Percentiles rank a stretch among this genome's conserved stretches.
phyloP scores from a whole-genome alignment of 2,888 invertebrate species.

The Eurytoma californica region DNA sequence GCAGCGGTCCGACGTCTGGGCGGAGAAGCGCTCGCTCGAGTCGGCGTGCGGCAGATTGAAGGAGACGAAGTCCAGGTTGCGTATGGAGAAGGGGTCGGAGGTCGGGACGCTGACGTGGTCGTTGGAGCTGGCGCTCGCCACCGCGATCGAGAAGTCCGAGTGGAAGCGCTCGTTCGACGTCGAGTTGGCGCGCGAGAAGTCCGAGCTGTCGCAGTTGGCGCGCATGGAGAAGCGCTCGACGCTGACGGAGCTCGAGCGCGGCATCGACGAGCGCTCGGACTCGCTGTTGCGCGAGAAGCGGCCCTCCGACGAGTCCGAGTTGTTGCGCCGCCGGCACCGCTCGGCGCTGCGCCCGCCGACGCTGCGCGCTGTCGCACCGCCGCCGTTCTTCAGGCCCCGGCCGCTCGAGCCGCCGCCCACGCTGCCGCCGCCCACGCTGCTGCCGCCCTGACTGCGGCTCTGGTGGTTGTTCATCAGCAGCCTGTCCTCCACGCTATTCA shows the following conservation, averaged over 20 bases:
- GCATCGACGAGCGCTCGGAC: slow-evolving; percentile 71
- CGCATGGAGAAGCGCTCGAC: slow-evolving; percentile 72
- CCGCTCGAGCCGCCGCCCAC: slow-evolving; percentile 8
- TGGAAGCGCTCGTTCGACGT: slow-evolving; percentile 73
- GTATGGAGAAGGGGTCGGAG: slow-evolving; percentile 71
- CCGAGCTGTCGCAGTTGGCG: slow-evolving; percentile 73
- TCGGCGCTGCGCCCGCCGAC: slow-evolving; percentile 48
- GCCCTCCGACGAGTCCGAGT: slow-evolving; percentile 69
- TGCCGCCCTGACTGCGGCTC: slow-evolving; percentile 25
- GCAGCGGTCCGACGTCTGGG: slow-evolving; percentile 67
- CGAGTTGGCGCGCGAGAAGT: slow-evolving; percentile 72
- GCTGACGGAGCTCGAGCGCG: slow-evolving; percentile 71
- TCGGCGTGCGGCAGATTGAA: slow-evolving; percentile 67
- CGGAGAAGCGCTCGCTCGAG: slow-evolving; percentile 66
- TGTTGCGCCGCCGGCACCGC: slow-evolving; percentile 63
- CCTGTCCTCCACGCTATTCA: slow-evolving; percentile 67
- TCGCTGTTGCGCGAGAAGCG: slow-evolving; percentile 70
- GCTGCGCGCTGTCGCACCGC: neutral
- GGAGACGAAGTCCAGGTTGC: slow-evolving; percentile 70
- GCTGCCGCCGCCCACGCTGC: slow-evolving; percentile 26
- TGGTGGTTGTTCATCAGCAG: slow-evolving; percentile 65
- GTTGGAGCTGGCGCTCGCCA: slow-evolving; percentile 72
- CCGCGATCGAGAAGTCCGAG: slow-evolving; percentile 73
- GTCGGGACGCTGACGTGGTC: slow-evolving; percentile 72
- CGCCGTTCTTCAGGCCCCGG: neutral